phyloP scores from a whole-genome alignment of 2,888 invertebrate species.

The Eulithis testata region DNA sequence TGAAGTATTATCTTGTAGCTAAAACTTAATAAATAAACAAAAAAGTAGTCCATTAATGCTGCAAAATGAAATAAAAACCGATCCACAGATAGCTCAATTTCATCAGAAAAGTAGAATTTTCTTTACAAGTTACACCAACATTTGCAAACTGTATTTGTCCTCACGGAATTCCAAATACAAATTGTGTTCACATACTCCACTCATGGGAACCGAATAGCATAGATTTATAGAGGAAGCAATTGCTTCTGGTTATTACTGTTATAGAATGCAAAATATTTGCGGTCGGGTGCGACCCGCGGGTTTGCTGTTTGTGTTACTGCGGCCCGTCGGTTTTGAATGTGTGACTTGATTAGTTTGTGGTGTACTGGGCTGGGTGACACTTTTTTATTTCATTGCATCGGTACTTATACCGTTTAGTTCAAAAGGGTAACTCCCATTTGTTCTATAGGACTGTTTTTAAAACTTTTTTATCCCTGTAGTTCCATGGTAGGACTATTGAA shows the following conservation, averaged over 20 bases:
- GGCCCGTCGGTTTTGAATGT: not conserved
- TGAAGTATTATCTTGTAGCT: too few relatives aligned
- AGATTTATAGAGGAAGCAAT: conserved; percentile 68
- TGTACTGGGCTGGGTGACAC: not conserved
- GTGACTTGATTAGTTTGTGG: not conserved
- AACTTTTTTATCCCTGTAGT: too few relatives aligned
- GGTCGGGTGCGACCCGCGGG: conserved; percentile 19
- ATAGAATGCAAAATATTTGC: conserved; percentile 30
- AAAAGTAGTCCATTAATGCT: too few relatives aligned
- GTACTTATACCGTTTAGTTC: too few relatives aligned
- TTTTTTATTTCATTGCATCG: not conserved
- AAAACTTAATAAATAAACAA: too few relatives aligned
- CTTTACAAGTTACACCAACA: not conserved
- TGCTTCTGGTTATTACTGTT: conserved; percentile 52
- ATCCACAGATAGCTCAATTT: too few relatives aligned
- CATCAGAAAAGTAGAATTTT: too few relatives aligned
- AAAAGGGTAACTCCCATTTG: too few relatives aligned
- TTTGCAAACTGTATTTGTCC: not conserved
- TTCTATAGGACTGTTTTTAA: too few relatives aligned
- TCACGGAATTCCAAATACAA: conserved; percentile 15
- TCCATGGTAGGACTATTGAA: too few relatives aligned
- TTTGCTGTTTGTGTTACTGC: not conserved
- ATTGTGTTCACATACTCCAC: conserved; percentile 18
- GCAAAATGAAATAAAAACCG: too few relatives aligned
- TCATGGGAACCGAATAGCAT: conserved; percentile 55